Base-by-base conservation (phyloP, 2,888 invertebrate species). In the Mechanitis messenoides region DNA sequence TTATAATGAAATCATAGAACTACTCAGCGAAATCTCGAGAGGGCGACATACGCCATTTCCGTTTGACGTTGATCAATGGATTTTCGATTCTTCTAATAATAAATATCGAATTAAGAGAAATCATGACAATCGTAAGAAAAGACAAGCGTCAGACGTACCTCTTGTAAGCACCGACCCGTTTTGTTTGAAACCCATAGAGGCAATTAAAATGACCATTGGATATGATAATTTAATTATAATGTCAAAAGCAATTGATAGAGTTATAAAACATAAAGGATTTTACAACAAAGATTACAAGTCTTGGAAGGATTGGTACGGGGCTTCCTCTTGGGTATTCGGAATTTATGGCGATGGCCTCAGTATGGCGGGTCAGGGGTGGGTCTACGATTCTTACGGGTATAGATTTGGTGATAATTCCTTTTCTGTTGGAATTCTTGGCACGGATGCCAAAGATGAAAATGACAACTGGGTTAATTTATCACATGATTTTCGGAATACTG, bases 241-340 rank as follows among this genome's bases (percentile, higher is more conserved):
- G 7, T 50, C 50, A 7, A 31, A 50, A 31, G 50, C n/a, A n/a
- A 28, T 50, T 50, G 31, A 50, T n/a, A 28, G 50, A 31, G 50
- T n/a, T 50, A 50, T 50, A 50, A 50, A 31, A 31, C 50, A 50
- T 50, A 50, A 50, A 50, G 50, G 50, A 3, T 50, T 50, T 50
- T 50, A 50, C 9, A 31, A 2, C 7, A 50, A 50, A 50, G 3
- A 50, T 31, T 50, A 50, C 11, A 31, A n/a, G 28, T 50, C 50
- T 31, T 50, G 50, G 50, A 50, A 50, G 50, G 31, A 28, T 50
- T 50, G 50, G 50, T 50, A 50, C 11, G 28, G 5, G 28, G 50
- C 11, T 50, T 50, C 50, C 9, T 2, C 31, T 7, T 50, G 50
- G 50, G n/a, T 7, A 50, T 50, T 50, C 31, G 50, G 50, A 4